Percentiles rank a stretch among this genome's conserved stretches.
These are phyloP conservation scores for Tetranychus piercei DNA, from an alignment of 2,888 invertebrate species.

Conservation along the genomic window DNA sequence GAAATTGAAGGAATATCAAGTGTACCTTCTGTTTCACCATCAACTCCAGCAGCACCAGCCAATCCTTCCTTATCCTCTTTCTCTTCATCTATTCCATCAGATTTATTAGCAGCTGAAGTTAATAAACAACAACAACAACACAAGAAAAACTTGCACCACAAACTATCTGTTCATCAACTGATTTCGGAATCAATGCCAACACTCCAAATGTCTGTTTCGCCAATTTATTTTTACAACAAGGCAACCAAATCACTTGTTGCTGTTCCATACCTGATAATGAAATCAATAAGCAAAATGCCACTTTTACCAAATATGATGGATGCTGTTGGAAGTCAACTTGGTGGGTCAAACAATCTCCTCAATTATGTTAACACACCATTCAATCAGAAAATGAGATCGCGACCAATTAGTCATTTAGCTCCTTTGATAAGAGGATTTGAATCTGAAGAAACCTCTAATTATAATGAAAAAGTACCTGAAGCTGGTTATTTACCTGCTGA, in stretches of 20 bases:
- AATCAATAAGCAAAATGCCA: conserved; percentile 13
- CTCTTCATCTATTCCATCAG: neutral
- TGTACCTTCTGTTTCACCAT: neutral
- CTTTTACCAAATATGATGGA: conserved; percentile 11
- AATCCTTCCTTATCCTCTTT: neutral
- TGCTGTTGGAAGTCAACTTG: neutral
- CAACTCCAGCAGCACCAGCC: neutral
- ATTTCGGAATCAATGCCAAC: conserved; percentile 14
- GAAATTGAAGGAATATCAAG: neutral
- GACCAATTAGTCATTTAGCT: neutral
- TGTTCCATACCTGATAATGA: conserved; percentile 12
- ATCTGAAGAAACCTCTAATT: neutral
- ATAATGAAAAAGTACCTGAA: neutral
- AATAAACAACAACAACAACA: neutral
- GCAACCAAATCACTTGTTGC: neutral
- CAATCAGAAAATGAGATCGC: neutral
- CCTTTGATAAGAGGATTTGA: neutral
- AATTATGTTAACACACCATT: neutral
- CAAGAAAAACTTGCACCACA: neutral
- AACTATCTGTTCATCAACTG: conserved; percentile 12
- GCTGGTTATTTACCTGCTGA: neutral
- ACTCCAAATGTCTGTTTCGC: conserved; percentile 13
- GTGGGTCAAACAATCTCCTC: neutral
- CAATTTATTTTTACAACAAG: conserved; percentile 14
- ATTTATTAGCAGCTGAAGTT: too few species aligned